Evolutionary conservation across 1,140 invertebrate genomes (phyloP), one percentile per base, ranked within the genome.

Genomic region (Trachymyrmex cornetzi): DNA sequence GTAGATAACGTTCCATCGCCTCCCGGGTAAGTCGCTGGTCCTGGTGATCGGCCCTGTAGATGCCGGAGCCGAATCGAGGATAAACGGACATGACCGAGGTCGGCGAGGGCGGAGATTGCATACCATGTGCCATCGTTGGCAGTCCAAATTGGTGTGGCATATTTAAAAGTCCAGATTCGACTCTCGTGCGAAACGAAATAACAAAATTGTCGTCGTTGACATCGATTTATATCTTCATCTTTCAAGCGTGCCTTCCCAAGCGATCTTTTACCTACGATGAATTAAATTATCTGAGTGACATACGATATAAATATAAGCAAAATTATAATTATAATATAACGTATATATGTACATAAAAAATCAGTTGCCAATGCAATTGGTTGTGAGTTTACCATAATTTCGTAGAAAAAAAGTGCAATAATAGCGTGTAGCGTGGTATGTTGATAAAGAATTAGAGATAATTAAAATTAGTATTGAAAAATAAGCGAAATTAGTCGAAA

Each of bases 1-100:
- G 96, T 75, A 99, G 96, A 94, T 99, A 99, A 61, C 98, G 97
- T 94, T 99, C 98, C 99, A 99, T 99, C 16, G 98, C 98, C 91
- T 99, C 99, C 63, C 98, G 96, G 14, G 98, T 99, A 50, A 99
- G 96, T 81, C 98, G 96, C 90, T 98, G 98, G 89, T 98, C 98
- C 93, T 94, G 94, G 16, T 94, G 93, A 72, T 98, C 98, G 22
- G 96, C 96, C 50, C 97, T 96, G 93, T 97, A 97, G 67, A 97
- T 96, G 82, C 96, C 96, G 50, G 96, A 96, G 86, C 96, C 96
- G 81, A 95, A 96, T 93, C 96, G 93, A 57, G 95, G 95, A 92
- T 96, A 95, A n/a, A 96, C 95, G 90, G 96, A 94, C 95, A 97
- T 95, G 87, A 97, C 96, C 87, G 97, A 95, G 92, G 97, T 96